phyloP scores from a whole-genome alignment of 2,113 vertebrate species.

The Rhynchomys soricoides region DNA sequence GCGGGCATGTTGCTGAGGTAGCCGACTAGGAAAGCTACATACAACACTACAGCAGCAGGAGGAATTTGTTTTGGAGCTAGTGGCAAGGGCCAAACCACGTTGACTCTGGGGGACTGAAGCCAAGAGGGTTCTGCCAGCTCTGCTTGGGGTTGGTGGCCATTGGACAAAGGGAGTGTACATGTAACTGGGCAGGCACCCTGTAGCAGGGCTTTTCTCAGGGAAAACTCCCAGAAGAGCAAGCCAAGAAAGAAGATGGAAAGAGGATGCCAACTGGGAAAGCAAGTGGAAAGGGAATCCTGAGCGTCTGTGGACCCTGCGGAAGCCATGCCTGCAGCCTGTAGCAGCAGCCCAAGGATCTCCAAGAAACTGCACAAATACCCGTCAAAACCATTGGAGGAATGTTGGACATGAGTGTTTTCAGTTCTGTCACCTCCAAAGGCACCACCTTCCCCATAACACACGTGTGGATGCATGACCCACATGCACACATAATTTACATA shows the following conservation, averaged over 20 bases:
- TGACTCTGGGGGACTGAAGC: neutral
- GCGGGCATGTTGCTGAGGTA: neutral
- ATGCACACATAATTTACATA: neutral
- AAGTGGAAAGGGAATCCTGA: neutral
- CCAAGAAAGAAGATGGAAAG: neutral
- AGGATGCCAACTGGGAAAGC: neutral
- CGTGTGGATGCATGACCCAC: neutral
- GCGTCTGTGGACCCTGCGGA: neutral
- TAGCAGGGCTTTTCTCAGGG: neutral
- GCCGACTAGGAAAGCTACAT: neutral
- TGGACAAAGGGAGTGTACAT: neutral
- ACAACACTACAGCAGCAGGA: neutral
- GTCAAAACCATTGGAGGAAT: neutral
- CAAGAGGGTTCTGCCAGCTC: neutral
- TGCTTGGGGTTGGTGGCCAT: neutral
- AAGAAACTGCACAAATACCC: neutral
- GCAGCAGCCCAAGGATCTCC: neutral
- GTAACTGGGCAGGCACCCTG: neutral
- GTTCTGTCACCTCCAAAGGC: neutral
- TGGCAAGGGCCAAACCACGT: neutral
- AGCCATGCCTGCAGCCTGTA: neutral
- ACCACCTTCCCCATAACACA: neutral
- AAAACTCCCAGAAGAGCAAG: neutral
- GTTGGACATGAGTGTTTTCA: neutral
- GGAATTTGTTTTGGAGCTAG: neutral